phyloP scores from a whole-genome alignment of 1,140 invertebrate genomes.

The Camponotus vicinus region DNA sequence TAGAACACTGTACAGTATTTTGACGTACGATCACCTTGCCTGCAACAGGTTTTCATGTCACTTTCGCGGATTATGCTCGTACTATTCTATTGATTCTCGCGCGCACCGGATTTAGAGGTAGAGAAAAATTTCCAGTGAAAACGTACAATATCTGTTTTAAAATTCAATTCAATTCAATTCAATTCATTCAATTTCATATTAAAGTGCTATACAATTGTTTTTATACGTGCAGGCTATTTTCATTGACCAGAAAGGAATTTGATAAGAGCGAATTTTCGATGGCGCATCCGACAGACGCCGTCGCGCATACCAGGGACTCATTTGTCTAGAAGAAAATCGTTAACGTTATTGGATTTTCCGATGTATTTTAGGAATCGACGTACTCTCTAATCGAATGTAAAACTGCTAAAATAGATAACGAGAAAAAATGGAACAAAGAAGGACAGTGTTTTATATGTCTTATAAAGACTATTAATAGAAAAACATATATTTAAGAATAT shows the following conservation, averaged over 20 bases:
- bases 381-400: slow-evolving; percentile 27
- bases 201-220: background rate
- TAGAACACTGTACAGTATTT: slow-evolving; percentile 22
- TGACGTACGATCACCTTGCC: slow-evolving; percentile 30
- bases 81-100: slow-evolving; percentile 53
- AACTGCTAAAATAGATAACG: slow-evolving; percentile 23
- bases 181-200: slow-evolving; percentile 10
- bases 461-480: background rate
- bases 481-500: background rate
- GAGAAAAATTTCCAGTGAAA: background rate
- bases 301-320: slow-evolving; percentile 62
- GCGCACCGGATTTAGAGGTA: background rate
- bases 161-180: slow-evolving; percentile 30
- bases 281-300: slow-evolving; percentile 40
- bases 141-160: background rate
- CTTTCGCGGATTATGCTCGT: slow-evolving; percentile 46
- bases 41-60: slow-evolving; percentile 55
- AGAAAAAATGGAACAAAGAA: background rate
- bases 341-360: slow-evolving; percentile 69
- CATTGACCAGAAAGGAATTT: slow-evolving; percentile 62
- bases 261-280: slow-evolving; percentile 57
- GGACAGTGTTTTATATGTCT: background rate
- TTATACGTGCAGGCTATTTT: slow-evolving; percentile 53
- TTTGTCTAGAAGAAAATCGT: slow-evolving; percentile 71
- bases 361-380: slow-evolving; percentile 36